Evolutionary conservation across 1,140 invertebrate genomes (phyloP), one percentile per base, ranked within the genome.

Genomic region (Galendromus occidentalis): DNA sequence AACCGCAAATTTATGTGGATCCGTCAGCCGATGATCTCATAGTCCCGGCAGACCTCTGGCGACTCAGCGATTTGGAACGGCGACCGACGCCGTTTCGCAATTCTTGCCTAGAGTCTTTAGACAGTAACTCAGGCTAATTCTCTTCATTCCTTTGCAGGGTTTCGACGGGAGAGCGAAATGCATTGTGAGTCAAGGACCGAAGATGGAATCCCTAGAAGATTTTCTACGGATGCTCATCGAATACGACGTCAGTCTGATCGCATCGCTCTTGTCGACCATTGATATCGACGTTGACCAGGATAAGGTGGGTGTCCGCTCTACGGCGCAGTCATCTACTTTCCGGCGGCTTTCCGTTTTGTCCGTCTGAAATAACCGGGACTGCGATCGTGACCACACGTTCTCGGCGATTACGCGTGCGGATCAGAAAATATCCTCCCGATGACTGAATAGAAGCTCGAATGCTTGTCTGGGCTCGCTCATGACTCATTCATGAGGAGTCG

Each of bases 101-200:
- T 28, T 47, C 28, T 7, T 14, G 28, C 18, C 18, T 44, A 44
- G 12, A 44, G n/a, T 44, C 42, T 12, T 44, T 44, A 12, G n/a
- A 14, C 45, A 7, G 4, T 47, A 4, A 6, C 7, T 28, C 28
- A 47, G 4, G 4, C 18, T 47, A 5, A 4, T 47, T 5, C 18
- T 22, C 45, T 47, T n/a, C n/a, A 7, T 47, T 28, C 14, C 14
- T 14, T 25, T 25, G 2, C 51, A 59, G 51, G 22, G 33, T 59
- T 33, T 25, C 25, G 33, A 59, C 25, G 51, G 51, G 14, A 14
- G 9, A 25, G 51, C 22, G 33, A 17, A 33, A 25, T 59, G 25
- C 20, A 59, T 59, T 59, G 51, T 33, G 51, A 18, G 25, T 22
- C 51, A 59, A 22, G 51, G 51, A 59, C 51, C 51, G 14, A 59